Evolutionary conservation across 2,113 vertebrate genomes (phyloP).

Genomic region (Antechinus stuartii): DNA sequence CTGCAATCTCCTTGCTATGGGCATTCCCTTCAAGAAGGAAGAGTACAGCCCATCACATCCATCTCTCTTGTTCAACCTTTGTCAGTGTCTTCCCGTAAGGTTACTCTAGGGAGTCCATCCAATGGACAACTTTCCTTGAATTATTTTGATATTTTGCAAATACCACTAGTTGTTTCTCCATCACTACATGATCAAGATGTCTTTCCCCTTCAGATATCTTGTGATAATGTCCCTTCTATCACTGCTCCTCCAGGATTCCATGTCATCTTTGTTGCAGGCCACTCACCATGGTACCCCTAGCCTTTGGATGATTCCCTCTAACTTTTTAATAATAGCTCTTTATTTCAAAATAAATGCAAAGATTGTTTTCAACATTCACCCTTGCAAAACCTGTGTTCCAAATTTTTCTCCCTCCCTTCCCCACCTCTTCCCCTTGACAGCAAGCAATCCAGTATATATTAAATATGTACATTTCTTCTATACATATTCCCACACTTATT

Average conservation of each 20-base stretch:
- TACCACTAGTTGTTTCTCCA: neutral
- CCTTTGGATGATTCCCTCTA: neutral
- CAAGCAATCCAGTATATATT: too few relatives aligned
- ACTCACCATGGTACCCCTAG: neutral
- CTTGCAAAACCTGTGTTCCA: too few relatives aligned
- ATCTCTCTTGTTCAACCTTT: neutral
- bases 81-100: neutral
- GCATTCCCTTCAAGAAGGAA: neutral
- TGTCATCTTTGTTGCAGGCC: neutral
- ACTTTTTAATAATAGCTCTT: too few relatives aligned
- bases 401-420: too few relatives aligned
- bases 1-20: neutral
- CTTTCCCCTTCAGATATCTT: neutral
- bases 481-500: too few relatives aligned
- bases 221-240: neutral
- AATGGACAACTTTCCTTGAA: neutral
- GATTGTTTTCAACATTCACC: too few relatives aligned
- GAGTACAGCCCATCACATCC: neutral
- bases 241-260: neutral
- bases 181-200: neutral
- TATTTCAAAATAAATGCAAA: too few relatives aligned
- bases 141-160: neutral
- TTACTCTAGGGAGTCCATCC: neutral
- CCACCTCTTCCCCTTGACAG: too few relatives aligned
- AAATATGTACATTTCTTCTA: too few relatives aligned